Conservation (phyloP, 2,113 vertebrate species). For the Salvelinus fontinalis region DNA sequence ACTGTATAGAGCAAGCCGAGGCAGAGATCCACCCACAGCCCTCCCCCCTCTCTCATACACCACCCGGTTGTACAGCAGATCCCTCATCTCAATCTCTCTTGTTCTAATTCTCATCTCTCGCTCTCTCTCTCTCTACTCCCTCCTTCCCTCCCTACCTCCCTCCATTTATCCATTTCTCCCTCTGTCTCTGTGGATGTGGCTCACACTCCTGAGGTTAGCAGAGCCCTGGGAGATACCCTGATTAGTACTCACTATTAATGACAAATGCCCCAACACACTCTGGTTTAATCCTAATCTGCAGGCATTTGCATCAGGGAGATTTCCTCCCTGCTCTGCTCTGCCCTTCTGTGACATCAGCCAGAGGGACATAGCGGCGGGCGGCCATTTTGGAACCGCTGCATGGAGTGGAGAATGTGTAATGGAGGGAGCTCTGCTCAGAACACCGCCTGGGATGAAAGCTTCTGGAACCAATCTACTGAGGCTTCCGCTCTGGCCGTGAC, state of each 20-base stretch:
- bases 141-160: not conserved
- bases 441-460: constrained; percentile 29
- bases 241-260: constrained; percentile 67
- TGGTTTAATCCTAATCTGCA: constrained; percentile 71
- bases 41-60: constrained; percentile 43
- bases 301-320: constrained; percentile 46
- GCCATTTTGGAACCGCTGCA: constrained; percentile 73
- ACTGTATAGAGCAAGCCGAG: constrained; percentile 34
- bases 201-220: constrained; percentile 50
- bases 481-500: not conserved
- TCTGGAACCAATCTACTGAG: constrained; percentile 23
- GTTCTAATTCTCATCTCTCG: not conserved
- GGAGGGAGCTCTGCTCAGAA: constrained; percentile 58
- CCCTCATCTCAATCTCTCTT: constrained; percentile 24
- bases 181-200: constrained; percentile 49
- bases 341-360: constrained; percentile 43
- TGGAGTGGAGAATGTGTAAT: constrained; percentile 57
- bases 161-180: not conserved
- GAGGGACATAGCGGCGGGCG: constrained; percentile 58
- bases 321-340: constrained; percentile 41
- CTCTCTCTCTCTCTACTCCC: not conserved
- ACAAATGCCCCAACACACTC: constrained; percentile 55
- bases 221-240: constrained; percentile 60
- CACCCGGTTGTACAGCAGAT: constrained; percentile 41
- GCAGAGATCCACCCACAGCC: constrained; percentile 42